Evolutionary conservation across 2,888 invertebrate genomes (phyloP), one percentile per base, ranked within the genome.

Genomic region (Pelosia muscerda): DNA sequence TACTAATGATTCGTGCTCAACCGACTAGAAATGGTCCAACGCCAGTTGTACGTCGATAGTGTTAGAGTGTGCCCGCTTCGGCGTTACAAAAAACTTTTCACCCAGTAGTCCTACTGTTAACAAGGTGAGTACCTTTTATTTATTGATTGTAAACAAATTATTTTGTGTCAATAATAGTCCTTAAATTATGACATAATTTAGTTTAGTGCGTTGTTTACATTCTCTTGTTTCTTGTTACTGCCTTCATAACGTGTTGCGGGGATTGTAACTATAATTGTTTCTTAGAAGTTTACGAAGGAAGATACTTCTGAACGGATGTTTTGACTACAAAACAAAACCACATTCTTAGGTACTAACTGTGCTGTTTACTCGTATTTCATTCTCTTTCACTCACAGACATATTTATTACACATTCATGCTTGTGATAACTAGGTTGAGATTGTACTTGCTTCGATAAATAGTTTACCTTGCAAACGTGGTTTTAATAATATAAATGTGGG

Each of bases 1-100:
- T 68, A 72, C 65, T 76, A 81, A 79, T 76, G 77, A 74, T 62
- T 73, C 70, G 76, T 65, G 81, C 63, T 74, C 71, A 69, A 58
- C 70, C 73, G 38, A 42, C 68, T 68, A 72, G 54, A 64, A 66
- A 66, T 65, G 60, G 56, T 53, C 55, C 61, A 54, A 57, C 63
- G 63, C 28, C 79, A 79, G 79, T 79, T 55, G 60, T 65, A 75
- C 72, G 72, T 71, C 72, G 80, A 71, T 73, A 63, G 68, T 63
- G 69, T 71, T 63, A 38, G 71, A 70, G 79, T 72, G 61, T 63
- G 72, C 71, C 23, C 80, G 82, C 72, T 62, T 65, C 68, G 59
- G 65, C 68, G 69, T 72, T 59, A 58, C 54, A 60, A 61, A 66
- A 69, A 63, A 70, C 62, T 56, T 63, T 25, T 53, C 61, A 65